Conservation (phyloP, 2,113 vertebrate species). For the Sinocyclocheilus grahami region DNA sequence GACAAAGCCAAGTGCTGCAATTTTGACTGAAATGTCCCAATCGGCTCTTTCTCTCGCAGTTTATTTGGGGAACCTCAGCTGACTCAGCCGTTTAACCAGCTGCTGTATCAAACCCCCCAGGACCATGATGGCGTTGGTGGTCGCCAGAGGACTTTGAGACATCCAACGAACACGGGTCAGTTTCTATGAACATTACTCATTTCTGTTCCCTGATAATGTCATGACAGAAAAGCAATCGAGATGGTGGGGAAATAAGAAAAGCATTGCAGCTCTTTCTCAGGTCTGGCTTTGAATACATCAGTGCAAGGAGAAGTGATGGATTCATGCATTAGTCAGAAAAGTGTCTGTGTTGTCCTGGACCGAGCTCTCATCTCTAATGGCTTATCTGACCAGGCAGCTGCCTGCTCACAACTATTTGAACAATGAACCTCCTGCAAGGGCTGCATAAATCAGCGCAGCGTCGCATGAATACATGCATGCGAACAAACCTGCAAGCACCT, state of each 20-base stretch:
- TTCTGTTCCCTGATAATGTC: background rate
- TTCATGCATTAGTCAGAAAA: conserved; percentile 27
- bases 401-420: conserved; percentile 54
- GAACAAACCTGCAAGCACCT: conserved; percentile 34
- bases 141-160: conserved; percentile 5
- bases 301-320: conserved; percentile 1
- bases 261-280: background rate
- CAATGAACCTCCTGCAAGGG: conserved; percentile 45
- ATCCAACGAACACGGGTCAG: background rate
- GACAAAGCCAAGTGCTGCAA: background rate
- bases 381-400: conserved; percentile 50
- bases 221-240: background rate
- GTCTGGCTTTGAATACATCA: conserved; percentile 19
- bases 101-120: conserved; percentile 16
- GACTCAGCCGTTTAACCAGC: conserved; percentile 12
- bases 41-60: too few species aligned
- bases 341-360: conserved; percentile 18
- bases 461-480: conserved; percentile 47
- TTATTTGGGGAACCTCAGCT: background rate
- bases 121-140: background rate
- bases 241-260: background rate
- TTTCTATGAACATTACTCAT: background rate
- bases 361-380: conserved; percentile 37
- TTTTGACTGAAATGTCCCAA: background rate
- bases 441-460: conserved; percentile 48